phyloP scores from a whole-genome alignment of 2,797 vertebrate species.

The Rhincodon typus region DNA sequence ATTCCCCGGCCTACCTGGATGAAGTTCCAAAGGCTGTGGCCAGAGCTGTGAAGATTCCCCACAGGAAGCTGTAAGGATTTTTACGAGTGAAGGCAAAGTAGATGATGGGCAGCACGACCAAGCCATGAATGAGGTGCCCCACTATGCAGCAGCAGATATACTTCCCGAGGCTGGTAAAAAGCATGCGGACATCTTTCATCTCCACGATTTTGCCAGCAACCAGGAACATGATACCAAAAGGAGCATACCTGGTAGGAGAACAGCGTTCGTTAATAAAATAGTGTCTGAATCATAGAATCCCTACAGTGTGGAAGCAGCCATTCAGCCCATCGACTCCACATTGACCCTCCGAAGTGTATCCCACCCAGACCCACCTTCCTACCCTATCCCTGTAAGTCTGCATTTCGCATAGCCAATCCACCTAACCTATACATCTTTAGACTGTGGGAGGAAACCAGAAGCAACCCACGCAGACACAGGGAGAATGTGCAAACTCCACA shows the following conservation, averaged over 20 bases:
- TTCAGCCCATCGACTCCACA: no score
- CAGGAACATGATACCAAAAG: conserved; percentile 83
- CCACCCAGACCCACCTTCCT: no score
- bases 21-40: conserved; percentile 81
- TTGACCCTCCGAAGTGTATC: no score
- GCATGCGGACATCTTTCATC: conserved; percentile 64
- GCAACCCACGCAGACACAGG: no score
- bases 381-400: no score
- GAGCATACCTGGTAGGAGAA: conserved; percentile 67
- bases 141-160: conserved; percentile 78
- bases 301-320: no score
- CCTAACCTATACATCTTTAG: no score
- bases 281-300: no score
- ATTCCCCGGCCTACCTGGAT: conserved; percentile 64
- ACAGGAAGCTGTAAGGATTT: conserved; percentile 80
- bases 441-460: no score
- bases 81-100: conserved; percentile 74
- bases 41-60: conserved; percentile 72
- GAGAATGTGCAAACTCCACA: no score
- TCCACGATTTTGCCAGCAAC: conserved; percentile 81
- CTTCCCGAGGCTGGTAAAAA: conserved; percentile 77
- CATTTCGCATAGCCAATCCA: no score
- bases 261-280: neutral
- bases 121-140: conserved; percentile 74
- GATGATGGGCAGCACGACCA: conserved; percentile 69